Base-by-base conservation (phyloP, 2,888 invertebrate species). In the Tricholauxania praeusta region DNA sequence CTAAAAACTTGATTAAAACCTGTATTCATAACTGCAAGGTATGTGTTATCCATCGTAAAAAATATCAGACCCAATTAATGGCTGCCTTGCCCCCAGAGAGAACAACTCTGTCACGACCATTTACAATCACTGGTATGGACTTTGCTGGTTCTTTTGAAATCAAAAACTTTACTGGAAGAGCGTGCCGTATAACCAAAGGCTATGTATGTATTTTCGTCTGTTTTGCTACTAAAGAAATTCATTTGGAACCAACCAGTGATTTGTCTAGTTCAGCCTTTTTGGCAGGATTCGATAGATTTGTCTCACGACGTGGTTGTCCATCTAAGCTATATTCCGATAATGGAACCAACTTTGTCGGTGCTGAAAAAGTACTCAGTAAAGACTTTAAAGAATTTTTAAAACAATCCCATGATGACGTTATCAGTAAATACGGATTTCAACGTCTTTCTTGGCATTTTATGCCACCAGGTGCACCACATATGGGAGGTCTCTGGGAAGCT, bases 271-370 rank as follows among this genome's bases (percentile, higher is more conserved):
- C 71, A 12, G 66, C 74, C 0, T 76, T 77, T 28, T 48, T 76
- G 0, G 74, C 76, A 15, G 74, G 72, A 4, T 70, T 73, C 15
- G 17, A 71, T 7, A n/a, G 76, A 17, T 75, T 78, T 49, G 48
- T 73, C 12, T 63, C 74, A 10, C 69, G 76, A 19, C 72, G 74
- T n/a, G 69, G 75, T 1, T 74, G 59, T 48, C 76, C 73, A 15
- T 49, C 28, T 2, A 47, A 72, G 19, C 65, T 74, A 10, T 74
- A 75, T 49, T 75, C 73, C 4, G 74, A 74, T 49, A 76, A 78
- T 32, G 75, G 75, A 1, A 75, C 73, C 6, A 76, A 74, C 22
- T 76, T 77, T 51, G 69, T 76, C 1, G 74, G 75, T 5, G 72
- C 75, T 6, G 74, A 72, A 1, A 72, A 59, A 22, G 65, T n/a